phyloP scores from a whole-genome alignment of 2,797 vertebrate species.

The Spinus pinus region DNA sequence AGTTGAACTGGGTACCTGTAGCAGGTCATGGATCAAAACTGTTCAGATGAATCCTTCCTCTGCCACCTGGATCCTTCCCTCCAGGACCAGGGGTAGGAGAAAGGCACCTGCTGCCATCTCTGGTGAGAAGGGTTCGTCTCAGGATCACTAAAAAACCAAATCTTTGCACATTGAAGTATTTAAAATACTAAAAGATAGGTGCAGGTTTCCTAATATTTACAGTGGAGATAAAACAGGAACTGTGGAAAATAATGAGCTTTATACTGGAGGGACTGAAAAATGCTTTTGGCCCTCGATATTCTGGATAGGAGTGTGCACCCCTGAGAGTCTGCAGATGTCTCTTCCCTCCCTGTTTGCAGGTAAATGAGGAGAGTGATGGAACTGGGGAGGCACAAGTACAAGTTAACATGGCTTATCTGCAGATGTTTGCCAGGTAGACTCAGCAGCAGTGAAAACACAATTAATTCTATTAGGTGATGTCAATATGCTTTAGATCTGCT shows the following conservation, averaged over 20 bases:
- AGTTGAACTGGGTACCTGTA: not conserved
- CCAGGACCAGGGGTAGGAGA: fast-evolving
- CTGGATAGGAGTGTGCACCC: too few relatives aligned
- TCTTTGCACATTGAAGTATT: not conserved
- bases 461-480: too few relatives aligned
- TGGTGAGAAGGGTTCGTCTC: not conserved
- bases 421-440: not conserved
- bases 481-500: not conserved
- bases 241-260: not conserved
- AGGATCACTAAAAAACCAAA: not conserved
- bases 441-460: not conserved
- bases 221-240: not conserved
- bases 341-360: not conserved
- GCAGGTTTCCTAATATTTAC: not conserved
- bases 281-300: fast-evolving
- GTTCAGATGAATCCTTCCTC: not conserved
- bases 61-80: not conserved
- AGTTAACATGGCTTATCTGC: not conserved
- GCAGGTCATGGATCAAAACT: not conserved
- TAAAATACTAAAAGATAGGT: not conserved
- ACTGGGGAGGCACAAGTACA: not conserved
- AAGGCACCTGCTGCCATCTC: not conserved
- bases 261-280: not conserved
- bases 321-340: fast-evolving
- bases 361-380: not conserved